Evolutionary conservation across 2,113 vertebrate species (phyloP).

Genomic region (Channa argus): DNA sequence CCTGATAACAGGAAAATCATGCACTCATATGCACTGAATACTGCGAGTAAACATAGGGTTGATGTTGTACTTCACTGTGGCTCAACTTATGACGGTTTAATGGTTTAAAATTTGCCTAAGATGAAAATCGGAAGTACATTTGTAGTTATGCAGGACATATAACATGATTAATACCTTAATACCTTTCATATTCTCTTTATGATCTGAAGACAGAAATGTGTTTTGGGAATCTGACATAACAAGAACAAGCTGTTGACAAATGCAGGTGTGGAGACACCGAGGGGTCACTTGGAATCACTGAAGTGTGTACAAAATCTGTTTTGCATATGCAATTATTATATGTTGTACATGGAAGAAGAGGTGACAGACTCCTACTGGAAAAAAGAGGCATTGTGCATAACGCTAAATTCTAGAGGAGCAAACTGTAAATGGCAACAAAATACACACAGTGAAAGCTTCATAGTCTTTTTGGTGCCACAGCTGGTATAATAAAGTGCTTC

Average conservation of each 20-base stretch:
- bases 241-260: neutral
- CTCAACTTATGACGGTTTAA: neutral
- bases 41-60: neutral
- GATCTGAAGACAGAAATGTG: constrained; percentile 1
- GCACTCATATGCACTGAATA: neutral
- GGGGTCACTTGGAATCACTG: constrained; percentile 9
- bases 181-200: neutral
- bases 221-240: constrained; percentile 36
- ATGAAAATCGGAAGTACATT: neutral
- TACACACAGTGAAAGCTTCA: too few relatives aligned
- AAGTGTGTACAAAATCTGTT: neutral
- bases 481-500: too few relatives aligned
- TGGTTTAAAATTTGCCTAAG: neutral
- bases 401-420: too few relatives aligned
- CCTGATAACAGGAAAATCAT: neutral
- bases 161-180: neutral
- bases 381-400: too few relatives aligned
- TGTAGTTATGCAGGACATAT: neutral
- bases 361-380: too few relatives aligned
- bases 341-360: too few relatives aligned
- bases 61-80: neutral
- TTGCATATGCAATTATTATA: too few relatives aligned
- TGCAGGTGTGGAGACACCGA: neutral
- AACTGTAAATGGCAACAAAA: too few relatives aligned
- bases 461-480: neutral